A percentile compares a stretch with the other conserved stretches of the same genome.
Conservation (phyloP, 2,797 vertebrate genomes). For the Microhierax caerulescens region DNA sequence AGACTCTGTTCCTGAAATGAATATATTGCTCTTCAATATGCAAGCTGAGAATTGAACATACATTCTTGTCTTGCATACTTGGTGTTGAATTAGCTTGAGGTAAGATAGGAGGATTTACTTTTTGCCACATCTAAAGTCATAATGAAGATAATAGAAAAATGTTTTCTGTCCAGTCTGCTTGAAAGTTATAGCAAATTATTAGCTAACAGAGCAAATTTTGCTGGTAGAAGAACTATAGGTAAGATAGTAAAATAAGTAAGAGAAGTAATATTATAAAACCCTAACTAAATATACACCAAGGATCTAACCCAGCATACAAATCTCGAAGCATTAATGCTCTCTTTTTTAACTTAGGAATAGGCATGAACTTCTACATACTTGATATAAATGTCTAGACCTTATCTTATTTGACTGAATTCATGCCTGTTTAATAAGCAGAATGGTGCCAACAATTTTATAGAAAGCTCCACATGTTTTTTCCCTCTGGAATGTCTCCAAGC, state of each 20-base stretch:
- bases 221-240: constrained; percentile 28
- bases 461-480: background rate
- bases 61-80: constrained; percentile 52
- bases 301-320: background rate
- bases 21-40: background rate
- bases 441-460: constrained; percentile 25
- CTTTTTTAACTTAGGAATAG: background rate
- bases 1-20: constrained; percentile 41
- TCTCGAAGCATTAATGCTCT: background rate
- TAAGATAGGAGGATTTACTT: constrained; percentile 36
- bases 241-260: constrained; percentile 9
- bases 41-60: constrained; percentile 29
- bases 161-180: constrained; percentile 28
- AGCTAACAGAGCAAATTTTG: constrained; percentile 35
- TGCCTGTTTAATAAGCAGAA: constrained; percentile 29
- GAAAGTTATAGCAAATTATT: constrained; percentile 17
- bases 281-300: background rate
- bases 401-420: constrained; percentile 4
- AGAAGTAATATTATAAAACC: background rate
- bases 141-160: constrained; percentile 49
- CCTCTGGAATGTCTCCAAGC: constrained; percentile 30
- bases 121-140: constrained; percentile 47
- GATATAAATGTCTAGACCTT: constrained; percentile 31
- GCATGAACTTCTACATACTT: background rate
- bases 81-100: constrained; percentile 48